Evolutionary conservation across 2,113 vertebrate genomes (phyloP).

Genomic region (Notiomystis cincta): DNA sequence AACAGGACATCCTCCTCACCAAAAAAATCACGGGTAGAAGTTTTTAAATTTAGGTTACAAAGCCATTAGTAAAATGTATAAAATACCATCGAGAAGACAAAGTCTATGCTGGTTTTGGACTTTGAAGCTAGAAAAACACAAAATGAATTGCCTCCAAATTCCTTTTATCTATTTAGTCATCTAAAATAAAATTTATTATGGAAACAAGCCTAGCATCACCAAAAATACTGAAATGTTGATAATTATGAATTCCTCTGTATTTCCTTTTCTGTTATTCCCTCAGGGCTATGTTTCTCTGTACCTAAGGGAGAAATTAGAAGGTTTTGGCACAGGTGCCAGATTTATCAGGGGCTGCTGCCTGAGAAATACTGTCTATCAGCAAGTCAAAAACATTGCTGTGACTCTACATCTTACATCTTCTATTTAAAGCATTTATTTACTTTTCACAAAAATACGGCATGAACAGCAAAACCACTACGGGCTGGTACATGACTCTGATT

Average conservation of each 20-base stretch:
- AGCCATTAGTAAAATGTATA: neutral
- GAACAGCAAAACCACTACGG: neutral
- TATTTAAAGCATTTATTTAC: neutral
- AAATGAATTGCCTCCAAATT: neutral
- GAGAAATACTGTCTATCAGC: neutral
- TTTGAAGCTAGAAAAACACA: neutral
- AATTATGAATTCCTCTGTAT: neutral
- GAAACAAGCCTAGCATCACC: neutral
- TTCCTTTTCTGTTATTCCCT: neutral
- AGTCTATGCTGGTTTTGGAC: neutral
- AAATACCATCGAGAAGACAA: neutral
- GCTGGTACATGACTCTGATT: neutral
- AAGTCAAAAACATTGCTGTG: neutral
- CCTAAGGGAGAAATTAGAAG: neutral
- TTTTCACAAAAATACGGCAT: neutral
- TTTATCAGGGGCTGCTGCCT: neutral
- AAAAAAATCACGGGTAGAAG: neutral
- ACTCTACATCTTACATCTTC: neutral
- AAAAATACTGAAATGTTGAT: neutral
- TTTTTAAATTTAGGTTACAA: neutral
- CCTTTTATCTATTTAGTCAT: neutral
- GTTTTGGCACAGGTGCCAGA: neutral
- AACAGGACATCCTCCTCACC: neutral
- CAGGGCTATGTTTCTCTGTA: neutral
- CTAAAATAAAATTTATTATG: neutral